A percentile compares a stretch with the other conserved stretches of the same genome.
Evolutionary conservation across 2,888 invertebrate genomes (phyloP).

Genomic region (Ptilodon capucinus): DNA sequence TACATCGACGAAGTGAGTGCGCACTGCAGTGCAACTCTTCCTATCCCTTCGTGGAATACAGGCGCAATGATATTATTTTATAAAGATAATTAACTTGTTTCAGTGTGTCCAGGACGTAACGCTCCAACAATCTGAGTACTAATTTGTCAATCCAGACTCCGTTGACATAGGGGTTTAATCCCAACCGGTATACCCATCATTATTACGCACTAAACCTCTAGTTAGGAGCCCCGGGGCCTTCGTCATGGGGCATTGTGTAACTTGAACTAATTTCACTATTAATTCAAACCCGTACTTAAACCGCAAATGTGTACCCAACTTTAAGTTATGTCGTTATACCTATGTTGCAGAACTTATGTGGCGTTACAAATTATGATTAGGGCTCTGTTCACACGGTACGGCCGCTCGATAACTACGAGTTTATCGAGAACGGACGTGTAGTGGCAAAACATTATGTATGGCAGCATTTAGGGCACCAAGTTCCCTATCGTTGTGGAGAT

Average conservation of each 20-base stretch:
- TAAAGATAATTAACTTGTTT: no score
- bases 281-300: constrained; percentile 36
- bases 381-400: no score
- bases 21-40: no score
- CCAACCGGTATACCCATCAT: constrained; percentile 40
- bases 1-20: no score
- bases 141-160: constrained; percentile 26
- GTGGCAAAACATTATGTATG: no score
- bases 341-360: not conserved
- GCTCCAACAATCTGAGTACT: not conserved
- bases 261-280: constrained; percentile 47
- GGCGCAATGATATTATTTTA: no score
- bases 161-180: constrained; percentile 36
- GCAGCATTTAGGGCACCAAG: no score
- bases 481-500: no score
- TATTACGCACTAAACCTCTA: constrained; percentile 50
- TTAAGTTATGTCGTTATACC: not conserved
- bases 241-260: constrained; percentile 36
- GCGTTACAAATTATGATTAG: not conserved
- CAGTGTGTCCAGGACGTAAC: no score
- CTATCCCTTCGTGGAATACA: no score
- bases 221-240: constrained; percentile 38
- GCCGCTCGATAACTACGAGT: no score
- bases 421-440: no score
- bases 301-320: constrained; percentile 32